Evolutionary conservation across 2,888 invertebrate species (phyloP), one percentile per base, ranked within the genome.

Genomic region (Eubasilissa splendida): DNA sequence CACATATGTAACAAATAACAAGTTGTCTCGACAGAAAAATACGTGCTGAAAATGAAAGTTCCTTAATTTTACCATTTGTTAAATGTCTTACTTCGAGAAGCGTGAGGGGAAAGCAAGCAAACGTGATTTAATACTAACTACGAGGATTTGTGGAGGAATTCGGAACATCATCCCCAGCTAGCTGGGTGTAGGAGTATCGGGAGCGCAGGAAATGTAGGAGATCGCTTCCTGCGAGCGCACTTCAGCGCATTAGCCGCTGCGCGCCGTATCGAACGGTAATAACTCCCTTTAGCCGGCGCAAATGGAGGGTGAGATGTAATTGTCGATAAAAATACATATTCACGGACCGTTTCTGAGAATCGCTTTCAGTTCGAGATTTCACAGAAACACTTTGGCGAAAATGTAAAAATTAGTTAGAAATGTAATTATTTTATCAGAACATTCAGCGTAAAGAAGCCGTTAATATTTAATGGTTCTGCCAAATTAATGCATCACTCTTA

Each of bases 231-330:
- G 14, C 10, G 42, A 0, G 58, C 59, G 74, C 74, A 58, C 74
- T 74, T 33, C n/a, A 59, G 74, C 59, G 74, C 74, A 74, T 74
- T 74, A 74, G 74, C n/a, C 73, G 71, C 42, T 22, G 22, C 42
- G 42, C 42, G 42, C 73, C 59, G 11, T 59, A 74, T 74, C 74
- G 59, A 74, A 59, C 74, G n/a, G 59, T 11, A 59, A 63, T 59
- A 14, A 74, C 33, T 59, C 59, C 54, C 71, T 58, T 53, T 50
- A n/a, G 7, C 58, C 74, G 58, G 0, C 59, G 74, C 52, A 42
- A 74, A 42, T 59, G 74, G 74, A 33, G 59, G 59, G 56, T 71
- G 56, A 12, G 31, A 56, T 54, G 71, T 31, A 71, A 71, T 56
- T 54, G 54, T 56, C 68, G 53, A 8, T 68, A 53, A 14, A 42